A percentile compares a stretch with the other conserved stretches of the same genome.
Evolutionary conservation across 2,797 vertebrate genomes (phyloP).

Genomic region (Amblyraja radiata): DNA sequence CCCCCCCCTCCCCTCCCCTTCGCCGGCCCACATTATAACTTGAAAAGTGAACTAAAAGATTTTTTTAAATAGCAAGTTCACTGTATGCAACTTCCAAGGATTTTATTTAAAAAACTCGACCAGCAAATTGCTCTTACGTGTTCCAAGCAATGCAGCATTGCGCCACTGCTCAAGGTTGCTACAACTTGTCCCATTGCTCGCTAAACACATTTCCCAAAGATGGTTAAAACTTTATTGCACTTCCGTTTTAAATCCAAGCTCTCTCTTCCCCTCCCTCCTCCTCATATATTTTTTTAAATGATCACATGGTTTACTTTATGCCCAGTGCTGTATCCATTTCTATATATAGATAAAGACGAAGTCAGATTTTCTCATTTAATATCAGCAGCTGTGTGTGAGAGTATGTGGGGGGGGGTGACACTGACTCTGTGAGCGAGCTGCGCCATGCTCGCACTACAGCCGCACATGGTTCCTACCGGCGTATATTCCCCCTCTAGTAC

Average conservation of each 20-base stretch:
- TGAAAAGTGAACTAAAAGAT: conserved; percentile 48
- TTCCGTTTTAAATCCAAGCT: background rate
- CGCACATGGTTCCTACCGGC: conserved; percentile 35
- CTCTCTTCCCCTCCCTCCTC: background rate
- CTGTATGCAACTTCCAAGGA: background rate
- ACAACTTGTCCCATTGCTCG: background rate
- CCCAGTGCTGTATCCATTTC: background rate
- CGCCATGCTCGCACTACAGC: background rate
- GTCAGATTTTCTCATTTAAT: background rate
- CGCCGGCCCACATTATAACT: background rate
- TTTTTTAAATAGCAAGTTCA: background rate
- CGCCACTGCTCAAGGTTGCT: conserved; percentile 1
- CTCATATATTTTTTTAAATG: background rate
- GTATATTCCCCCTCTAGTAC: background rate
- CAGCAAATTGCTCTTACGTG: background rate
- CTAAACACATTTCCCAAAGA: conserved; percentile 8
- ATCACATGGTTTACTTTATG: background rate
- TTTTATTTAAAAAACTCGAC: background rate
- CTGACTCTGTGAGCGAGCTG: conserved; percentile 4
- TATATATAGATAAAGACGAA: conserved; percentile 25
- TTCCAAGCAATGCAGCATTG: background rate
- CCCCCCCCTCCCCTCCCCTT: too few species aligned
- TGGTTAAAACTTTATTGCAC: conserved; percentile 23
- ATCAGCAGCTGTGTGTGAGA: background rate
- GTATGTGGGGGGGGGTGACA: conserved; percentile 42